Evolutionary conservation across 2,888 invertebrate genomes (phyloP).

Genomic region (Deilephila elpenor): DNA sequence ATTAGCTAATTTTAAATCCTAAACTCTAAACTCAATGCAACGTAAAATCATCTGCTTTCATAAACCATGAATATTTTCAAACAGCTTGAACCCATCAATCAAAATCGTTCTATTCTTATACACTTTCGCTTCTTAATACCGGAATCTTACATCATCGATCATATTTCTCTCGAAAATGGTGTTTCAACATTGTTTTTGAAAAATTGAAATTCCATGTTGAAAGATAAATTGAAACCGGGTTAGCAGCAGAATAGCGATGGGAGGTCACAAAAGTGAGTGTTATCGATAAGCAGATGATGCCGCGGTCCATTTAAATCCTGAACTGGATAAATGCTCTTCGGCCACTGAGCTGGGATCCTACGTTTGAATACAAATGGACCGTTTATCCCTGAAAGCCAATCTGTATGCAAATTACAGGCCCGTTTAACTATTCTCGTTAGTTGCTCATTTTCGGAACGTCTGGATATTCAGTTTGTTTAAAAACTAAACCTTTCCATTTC

Average conservation of each 20-base stretch:
- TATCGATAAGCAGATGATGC: constrained; percentile 66
- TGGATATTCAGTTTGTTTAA: constrained; percentile 68
- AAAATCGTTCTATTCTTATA: neutral
- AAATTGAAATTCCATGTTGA: neutral
- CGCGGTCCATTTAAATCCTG: constrained; percentile 72
- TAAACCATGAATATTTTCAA: neutral
- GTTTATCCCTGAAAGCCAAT: constrained; percentile 84
- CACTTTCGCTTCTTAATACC: neutral
- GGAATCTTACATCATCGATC: neutral
- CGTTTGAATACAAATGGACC: constrained; percentile 84
- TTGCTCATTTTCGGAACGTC: constrained; percentile 82
- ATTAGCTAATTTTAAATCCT: too few species aligned
- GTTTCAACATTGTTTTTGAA: constrained; percentile 1
- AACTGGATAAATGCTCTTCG: constrained; percentile 78
- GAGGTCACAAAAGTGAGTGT: constrained; percentile 39
- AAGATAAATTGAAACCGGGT: neutral
- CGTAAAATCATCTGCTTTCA: neutral
- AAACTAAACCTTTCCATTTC: constrained; percentile 50
- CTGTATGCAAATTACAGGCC: constrained; percentile 83
- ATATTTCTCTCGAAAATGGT: neutral
- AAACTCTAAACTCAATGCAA: too few species aligned
- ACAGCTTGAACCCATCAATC: neutral
- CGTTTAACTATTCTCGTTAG: constrained; percentile 84
- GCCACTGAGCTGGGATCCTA: constrained; percentile 75
- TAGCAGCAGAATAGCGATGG: neutral